Evolutionary conservation across 2,888 invertebrate genomes (phyloP).

Genomic region (Timandra comae): DNA sequence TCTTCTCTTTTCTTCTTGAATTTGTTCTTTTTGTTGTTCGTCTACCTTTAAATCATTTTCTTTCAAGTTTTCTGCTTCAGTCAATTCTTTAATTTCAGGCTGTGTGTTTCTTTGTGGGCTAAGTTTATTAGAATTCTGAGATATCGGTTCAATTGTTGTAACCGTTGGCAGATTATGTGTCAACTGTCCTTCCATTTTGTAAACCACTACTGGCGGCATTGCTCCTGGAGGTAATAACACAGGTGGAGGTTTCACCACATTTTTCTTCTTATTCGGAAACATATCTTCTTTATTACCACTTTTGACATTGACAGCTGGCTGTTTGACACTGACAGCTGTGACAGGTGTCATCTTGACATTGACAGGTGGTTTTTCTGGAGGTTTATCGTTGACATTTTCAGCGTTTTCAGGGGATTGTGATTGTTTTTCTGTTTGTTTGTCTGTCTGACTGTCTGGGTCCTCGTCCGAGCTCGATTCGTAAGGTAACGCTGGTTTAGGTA

Average conservation of each 20-base stretch:
- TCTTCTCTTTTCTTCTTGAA: constrained; percentile 14
- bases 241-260: too few relatives aligned
- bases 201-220: constrained; percentile 49
- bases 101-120: constrained; percentile 20
- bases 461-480: constrained; percentile 87
- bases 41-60: constrained; percentile 15
- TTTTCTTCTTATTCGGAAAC: too few relatives aligned
- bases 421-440: constrained; percentile 22
- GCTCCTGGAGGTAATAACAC: too few relatives aligned
- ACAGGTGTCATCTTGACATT: neutral
- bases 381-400: constrained; percentile 23
- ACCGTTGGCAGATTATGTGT: constrained; percentile 36
- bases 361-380: constrained; percentile 17
- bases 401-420: constrained; percentile 10
- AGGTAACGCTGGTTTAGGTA: constrained; percentile 84
- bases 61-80: constrained; percentile 21
- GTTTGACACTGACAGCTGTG: too few relatives aligned
- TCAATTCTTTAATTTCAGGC: constrained; percentile 24
- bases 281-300: constrained; percentile 10
- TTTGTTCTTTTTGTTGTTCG: constrained; percentile 13
- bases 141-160: constrained; percentile 27
- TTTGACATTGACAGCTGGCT: too few relatives aligned
- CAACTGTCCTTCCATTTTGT: constrained; percentile 49
- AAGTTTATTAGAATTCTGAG: too few relatives aligned
- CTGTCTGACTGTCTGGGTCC: constrained; percentile 46